phyloP scores from a whole-genome alignment of 2,888 invertebrate species.

The Nemoura dubitans region DNA sequence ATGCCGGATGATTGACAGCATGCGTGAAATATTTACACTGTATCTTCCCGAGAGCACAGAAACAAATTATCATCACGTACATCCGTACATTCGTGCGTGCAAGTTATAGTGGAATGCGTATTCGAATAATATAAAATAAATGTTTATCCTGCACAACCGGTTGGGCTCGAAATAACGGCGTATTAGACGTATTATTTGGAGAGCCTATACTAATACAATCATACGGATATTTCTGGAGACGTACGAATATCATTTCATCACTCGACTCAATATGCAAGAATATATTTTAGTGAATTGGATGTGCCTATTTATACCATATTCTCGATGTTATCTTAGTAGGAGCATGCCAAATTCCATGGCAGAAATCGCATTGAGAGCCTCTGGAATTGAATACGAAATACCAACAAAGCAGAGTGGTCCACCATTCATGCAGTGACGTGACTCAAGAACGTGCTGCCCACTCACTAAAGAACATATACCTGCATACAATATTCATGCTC shows the following conservation, averaged over 20 bases:
- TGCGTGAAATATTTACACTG: not conserved
- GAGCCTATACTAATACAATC: too few relatives aligned
- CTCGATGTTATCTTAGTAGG: not conserved
- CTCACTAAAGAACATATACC: not conserved
- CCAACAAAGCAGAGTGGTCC: not conserved
- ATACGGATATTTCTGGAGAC: too few relatives aligned
- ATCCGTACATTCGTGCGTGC: not conserved
- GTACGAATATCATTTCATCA: too few relatives aligned
- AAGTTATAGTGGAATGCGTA: not conserved
- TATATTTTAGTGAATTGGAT: not conserved
- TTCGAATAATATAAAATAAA: not conserved
- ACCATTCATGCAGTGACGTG: not conserved
- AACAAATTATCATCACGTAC: not conserved
- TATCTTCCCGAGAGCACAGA: not conserved
- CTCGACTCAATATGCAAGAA: not conserved
- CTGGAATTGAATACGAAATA: not conserved
- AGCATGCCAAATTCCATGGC: not conserved
- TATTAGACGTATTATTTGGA: not conserved
- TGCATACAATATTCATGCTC: conserved; percentile 5
- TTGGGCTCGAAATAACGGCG: not conserved
- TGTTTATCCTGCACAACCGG: not conserved
- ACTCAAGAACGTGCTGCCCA: not conserved
- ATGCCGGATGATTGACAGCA: not conserved
- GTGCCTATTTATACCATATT: not conserved
- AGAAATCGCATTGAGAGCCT: not conserved